phyloP scores from a whole-genome alignment of 2,113 vertebrate species.

The Callocephalon fimbriatum region DNA sequence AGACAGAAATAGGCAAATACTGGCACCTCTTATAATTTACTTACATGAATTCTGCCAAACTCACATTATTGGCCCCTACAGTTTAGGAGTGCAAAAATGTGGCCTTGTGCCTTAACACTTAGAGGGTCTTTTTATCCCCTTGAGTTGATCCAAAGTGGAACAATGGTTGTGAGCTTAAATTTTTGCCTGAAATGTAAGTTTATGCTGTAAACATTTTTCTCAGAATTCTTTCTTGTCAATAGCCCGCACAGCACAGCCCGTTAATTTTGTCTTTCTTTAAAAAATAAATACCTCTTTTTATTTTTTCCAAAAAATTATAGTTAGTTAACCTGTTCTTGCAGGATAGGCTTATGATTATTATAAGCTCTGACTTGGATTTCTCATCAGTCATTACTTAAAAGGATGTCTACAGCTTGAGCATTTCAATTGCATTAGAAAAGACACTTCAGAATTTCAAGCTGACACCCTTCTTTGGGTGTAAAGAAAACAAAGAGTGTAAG shows the following conservation, averaged over 20 bases:
- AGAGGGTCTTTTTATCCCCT: rapidly evolving
- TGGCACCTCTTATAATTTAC: not conserved
- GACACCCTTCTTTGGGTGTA: not conserved
- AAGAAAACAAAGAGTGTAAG: not conserved
- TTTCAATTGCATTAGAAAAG: not conserved
- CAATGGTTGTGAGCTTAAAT: rapidly evolving
- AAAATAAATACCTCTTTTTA: not conserved
- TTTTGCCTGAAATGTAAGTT: not conserved
- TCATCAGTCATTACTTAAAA: not conserved
- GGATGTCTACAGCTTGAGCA: not conserved
- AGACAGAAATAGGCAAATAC: not conserved
- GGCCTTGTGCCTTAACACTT: not conserved
- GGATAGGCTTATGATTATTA: not conserved
- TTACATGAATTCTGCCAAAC: not conserved
- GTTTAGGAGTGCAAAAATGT: not conserved
- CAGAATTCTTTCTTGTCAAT: not conserved
- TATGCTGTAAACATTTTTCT: not conserved
- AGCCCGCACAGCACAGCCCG: rapidly evolving
- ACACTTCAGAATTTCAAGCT: not conserved
- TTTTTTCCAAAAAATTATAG: not conserved
- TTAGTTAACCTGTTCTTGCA: not conserved
- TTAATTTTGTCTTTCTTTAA: not conserved
- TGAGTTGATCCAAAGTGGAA: not conserved
- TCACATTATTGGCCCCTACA: not conserved
- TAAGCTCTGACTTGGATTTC: not conserved